Evolutionary conservation across 2,888 invertebrate genomes (phyloP), one percentile per base, ranked within the genome.

Genomic region (Scaptomyza tumidula): DNA sequence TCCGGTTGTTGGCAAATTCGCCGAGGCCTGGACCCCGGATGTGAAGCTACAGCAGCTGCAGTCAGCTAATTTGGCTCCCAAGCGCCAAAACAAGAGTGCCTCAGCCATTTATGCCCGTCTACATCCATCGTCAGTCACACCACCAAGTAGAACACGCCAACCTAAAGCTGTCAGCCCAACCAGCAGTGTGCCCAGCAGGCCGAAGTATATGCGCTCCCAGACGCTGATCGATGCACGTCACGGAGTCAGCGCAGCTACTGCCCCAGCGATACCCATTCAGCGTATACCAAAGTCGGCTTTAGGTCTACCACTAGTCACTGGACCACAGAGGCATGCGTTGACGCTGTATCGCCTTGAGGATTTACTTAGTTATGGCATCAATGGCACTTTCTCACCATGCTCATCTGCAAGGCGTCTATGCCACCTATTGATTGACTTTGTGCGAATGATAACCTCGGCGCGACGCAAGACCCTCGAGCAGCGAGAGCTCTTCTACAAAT

Each of bases 1-100:
- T 92, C 97, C 97, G 0, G 97, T 97, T 33, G 97, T 98, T 61
- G 97, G 97, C 31, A 96, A 96, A 92, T 96, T 97, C 89, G 96
- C 97, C 6, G 93, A 93, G 76, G 91, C 94, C 14, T 91, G 93
- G 89, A 90, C 92, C 5, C 86, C 91, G 3, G 91, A 92, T 58
- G 90, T 89, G 0, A 90, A 90, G 73, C 74, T 90, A 3, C 84
- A 88, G 56, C 77, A 76, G 27, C 61, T 70, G 3, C 77, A 70
- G 11, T 58, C 70, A 7, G 76, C 73, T 6, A 79, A 85, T 27
- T 69, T 89, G 46, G 91, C 89, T 52, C 91, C 90, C 39, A 93
- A 90, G 70, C 88, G 87, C 46, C 93, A 91, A 86, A 92, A 90
- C 70, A 91, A 90, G 87, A 92, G 91, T 65, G 91, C 91, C 33